Conservation (phyloP, 1,140 invertebrate genomes). For the Lycorma delicatula region DNA sequence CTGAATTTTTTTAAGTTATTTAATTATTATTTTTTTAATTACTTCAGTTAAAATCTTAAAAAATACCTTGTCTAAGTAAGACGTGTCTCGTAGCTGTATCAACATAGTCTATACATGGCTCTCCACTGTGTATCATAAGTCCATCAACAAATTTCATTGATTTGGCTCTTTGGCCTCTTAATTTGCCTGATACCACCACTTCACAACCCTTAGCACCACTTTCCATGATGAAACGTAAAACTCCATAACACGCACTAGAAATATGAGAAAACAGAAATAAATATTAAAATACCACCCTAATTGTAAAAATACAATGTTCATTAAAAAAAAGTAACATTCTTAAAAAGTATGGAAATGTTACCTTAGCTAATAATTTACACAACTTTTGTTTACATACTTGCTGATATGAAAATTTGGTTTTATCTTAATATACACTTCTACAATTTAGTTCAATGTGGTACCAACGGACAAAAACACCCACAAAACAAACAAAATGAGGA, state of each 20-base stretch:
- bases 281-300: neutral
- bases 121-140: slow-evolving; percentile 99
- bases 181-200: slow-evolving; percentile 97
- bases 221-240: slow-evolving; percentile 99
- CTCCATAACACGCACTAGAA: slow-evolving; percentile 92
- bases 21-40: no score
- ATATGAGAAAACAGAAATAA: neutral
- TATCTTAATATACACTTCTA: no score
- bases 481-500: no score
- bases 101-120: slow-evolving; percentile 97
- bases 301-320: neutral
- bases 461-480: no score
- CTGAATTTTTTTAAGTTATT: no score
- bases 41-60: no score
- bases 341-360: neutral
- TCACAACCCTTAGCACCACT: slow-evolving; percentile 94
- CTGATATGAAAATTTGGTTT: no score
- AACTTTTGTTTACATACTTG: no score
- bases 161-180: slow-evolving; percentile 97
- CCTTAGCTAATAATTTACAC: neutral
- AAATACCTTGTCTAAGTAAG: slow-evolving; percentile 81
- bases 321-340: neutral
- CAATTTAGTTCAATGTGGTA: no score
- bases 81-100: slow-evolving; percentile 97
- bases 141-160: slow-evolving; percentile 99